These are phyloP conservation scores for Druon quercuslanigerum DNA, from an alignment of 1,140 invertebrate genomes.

Conservation along the genomic window DNA sequence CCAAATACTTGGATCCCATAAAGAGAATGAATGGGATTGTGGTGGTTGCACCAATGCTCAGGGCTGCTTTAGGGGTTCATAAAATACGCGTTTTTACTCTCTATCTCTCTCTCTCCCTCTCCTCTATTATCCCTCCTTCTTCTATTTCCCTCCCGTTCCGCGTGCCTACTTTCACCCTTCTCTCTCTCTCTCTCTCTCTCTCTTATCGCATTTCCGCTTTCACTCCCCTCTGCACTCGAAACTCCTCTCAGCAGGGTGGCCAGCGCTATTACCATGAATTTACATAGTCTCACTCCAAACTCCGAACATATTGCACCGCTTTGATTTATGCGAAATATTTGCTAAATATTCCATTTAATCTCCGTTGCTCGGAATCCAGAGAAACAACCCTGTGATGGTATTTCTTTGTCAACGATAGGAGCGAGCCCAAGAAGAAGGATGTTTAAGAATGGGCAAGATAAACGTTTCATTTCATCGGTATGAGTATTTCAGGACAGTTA, in stretches of 20 bases:
- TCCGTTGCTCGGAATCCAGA: slow-evolving; percentile 61
- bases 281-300: slow-evolving; percentile 69
- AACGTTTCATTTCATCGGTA: background rate
- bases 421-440: background rate
- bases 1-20: slow-evolving; percentile 71
- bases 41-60: slow-evolving; percentile 63
- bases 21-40: slow-evolving; percentile 72
- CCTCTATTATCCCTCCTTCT: slow-evolving; percentile 38
- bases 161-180: slow-evolving; percentile 41
- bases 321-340: slow-evolving; percentile 75
- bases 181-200: slow-evolving; percentile 34
- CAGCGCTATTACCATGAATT: slow-evolving; percentile 73
- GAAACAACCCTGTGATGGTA: slow-evolving; percentile 43
- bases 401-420: slow-evolving; percentile 32
- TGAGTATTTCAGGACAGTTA: background rate
- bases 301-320: slow-evolving; percentile 71
- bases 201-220: slow-evolving; percentile 35
- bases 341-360: slow-evolving; percentile 74
- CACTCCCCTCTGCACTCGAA: slow-evolving; percentile 50
- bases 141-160: slow-evolving; percentile 30
- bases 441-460: background rate
- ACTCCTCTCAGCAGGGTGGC: slow-evolving; percentile 62
- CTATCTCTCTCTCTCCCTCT: slow-evolving; percentile 37
- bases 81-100: slow-evolving; percentile 64
- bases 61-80: slow-evolving; percentile 66